Evolutionary conservation across 2,797 vertebrate genomes (phyloP).

Genomic region (Heteromormyrus szaboi): DNA sequence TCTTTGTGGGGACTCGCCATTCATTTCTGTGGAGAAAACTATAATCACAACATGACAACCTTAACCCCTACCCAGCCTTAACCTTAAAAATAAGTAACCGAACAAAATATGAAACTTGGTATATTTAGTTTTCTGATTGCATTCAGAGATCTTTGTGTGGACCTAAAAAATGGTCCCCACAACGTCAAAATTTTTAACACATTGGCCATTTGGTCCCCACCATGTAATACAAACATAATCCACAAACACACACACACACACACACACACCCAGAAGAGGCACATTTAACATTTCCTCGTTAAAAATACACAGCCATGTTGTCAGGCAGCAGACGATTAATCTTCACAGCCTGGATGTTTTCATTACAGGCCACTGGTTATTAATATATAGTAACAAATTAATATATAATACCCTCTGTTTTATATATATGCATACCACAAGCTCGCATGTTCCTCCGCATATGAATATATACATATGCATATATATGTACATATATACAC

Average conservation of each 20-base stretch:
- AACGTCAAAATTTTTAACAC: no score
- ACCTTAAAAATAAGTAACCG: no score
- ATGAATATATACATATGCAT: not conserved
- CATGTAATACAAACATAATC: not conserved
- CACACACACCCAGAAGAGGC: not conserved
- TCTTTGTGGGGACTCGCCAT: not conserved
- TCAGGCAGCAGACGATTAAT: not conserved
- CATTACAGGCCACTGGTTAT: not conserved
- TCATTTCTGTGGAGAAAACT: no score
- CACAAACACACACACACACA: not conserved
- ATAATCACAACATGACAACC: no score
- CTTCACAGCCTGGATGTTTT: not conserved
- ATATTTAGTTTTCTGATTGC: no score
- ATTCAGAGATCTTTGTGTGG: no score
- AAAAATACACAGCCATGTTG: not conserved
- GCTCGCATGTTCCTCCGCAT: not conserved
- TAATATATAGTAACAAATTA: conserved; percentile 2
- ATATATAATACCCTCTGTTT: not conserved
- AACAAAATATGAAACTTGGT: no score
- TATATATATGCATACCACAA: not conserved
- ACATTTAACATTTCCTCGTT: not conserved
- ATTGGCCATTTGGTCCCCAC: no score
- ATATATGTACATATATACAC: not conserved
- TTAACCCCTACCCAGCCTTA: no score
- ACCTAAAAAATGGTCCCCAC: not conserved